These are phyloP conservation scores for Heliconius cydno DNA, from an alignment of 2,888 invertebrate genomes.

Conservation along the genomic window DNA sequence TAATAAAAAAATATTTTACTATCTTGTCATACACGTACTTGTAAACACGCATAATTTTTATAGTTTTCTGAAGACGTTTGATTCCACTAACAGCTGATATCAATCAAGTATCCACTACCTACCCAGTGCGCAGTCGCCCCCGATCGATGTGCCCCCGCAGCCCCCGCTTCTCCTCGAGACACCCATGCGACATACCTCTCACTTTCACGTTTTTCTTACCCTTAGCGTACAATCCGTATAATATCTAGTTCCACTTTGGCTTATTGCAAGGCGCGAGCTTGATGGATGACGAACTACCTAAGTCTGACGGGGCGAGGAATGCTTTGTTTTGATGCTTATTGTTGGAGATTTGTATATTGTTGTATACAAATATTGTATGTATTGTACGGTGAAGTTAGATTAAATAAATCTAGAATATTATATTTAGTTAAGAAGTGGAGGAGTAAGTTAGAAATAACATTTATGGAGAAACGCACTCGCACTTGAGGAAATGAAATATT, in stretches of 20 bases:
- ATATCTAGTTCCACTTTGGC: conserved; percentile 53
- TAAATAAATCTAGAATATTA: not conserved
- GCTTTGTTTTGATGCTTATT: conserved; percentile 50
- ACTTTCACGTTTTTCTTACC: conserved; percentile 79
- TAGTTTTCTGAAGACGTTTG: conserved; percentile 39
- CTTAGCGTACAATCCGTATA: conserved; percentile 54
- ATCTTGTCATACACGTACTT: not conserved
- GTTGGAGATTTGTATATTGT: conserved; percentile 36
- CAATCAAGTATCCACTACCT: conserved; percentile 52
- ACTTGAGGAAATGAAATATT: too few relatives aligned
- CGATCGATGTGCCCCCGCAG: conserved; percentile 70
- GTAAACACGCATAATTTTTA: not conserved
- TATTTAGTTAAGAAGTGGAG: too few relatives aligned
- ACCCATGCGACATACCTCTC: conserved; percentile 60
- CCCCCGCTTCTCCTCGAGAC: conserved; percentile 56
- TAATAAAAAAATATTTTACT: not conserved
- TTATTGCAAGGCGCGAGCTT: conserved; percentile 49
- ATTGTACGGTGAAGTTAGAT: conserved; percentile 3
- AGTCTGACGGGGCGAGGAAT: conserved; percentile 41
- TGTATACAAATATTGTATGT: not conserved
- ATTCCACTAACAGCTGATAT: conserved; percentile 75
- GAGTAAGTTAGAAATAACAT: too few relatives aligned
- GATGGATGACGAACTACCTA: conserved; percentile 56
- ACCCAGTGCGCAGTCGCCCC: conserved; percentile 60
- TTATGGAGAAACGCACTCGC: too few relatives aligned